Evolutionary conservation across 64 coral and sea anemone genomes (phyloP).

Genomic region (Actinia equina): DNA sequence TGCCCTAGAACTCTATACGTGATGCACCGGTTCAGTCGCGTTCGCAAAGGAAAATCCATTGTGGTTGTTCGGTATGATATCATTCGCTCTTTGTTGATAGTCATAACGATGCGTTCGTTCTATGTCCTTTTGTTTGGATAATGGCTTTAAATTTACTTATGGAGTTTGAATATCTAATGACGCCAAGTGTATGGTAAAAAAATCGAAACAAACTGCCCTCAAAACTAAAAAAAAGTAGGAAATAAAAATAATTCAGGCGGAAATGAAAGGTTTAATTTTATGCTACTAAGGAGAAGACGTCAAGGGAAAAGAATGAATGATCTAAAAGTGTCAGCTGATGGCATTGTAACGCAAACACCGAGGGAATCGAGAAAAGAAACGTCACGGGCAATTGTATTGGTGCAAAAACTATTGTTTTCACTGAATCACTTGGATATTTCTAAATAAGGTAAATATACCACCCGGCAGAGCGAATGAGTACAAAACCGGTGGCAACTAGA

Average conservation of each 20-base stretch:
- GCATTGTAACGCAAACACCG: not conserved
- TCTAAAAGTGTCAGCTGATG: not conserved
- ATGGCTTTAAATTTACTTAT: not conserved
- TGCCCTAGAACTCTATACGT: too few relatives aligned
- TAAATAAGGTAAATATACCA: not conserved
- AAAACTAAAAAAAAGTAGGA: not conserved
- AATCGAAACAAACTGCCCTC: not conserved
- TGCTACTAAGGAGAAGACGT: not conserved
- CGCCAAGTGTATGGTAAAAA: not conserved
- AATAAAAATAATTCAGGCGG: not conserved
- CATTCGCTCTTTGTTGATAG: not conserved
- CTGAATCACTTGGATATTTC: not conserved
- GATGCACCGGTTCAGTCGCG: not conserved
- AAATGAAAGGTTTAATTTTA: not conserved
- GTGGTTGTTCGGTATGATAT: not conserved
- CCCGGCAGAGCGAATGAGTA: not conserved
- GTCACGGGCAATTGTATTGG: not conserved
- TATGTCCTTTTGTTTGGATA: not conserved
- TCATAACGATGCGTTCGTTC: not conserved
- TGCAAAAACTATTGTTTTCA: not conserved
- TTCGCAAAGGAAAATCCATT: not conserved
- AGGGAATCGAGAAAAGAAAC: not conserved
- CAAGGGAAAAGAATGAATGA: not conserved
- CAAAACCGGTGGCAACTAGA: not conserved
- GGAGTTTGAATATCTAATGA: not conserved